Evolutionary conservation across 2,888 invertebrate genomes (phyloP).

Genomic region (Acanthacorydalis orientalis): DNA sequence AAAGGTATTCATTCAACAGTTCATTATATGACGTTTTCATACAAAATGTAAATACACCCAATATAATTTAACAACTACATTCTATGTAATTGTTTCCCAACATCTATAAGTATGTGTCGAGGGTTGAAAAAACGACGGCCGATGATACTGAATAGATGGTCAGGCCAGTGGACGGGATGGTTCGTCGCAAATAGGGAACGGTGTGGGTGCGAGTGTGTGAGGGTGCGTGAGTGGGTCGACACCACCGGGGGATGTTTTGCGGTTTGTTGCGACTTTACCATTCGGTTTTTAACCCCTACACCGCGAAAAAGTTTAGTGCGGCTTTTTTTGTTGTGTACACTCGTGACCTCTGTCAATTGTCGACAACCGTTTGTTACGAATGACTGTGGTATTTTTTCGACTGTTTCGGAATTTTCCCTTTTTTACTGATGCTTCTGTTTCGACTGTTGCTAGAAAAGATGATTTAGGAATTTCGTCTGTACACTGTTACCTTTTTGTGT

Average conservation of each 20-base stretch:
- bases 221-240: neutral
- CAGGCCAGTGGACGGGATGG: neutral
- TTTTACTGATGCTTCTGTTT: neutral
- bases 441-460: too few relatives aligned
- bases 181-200: neutral
- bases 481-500: too few relatives aligned
- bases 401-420: neutral
- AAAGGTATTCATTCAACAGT: too few relatives aligned
- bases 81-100: too few relatives aligned
- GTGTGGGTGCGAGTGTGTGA: neutral
- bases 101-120: too few relatives aligned
- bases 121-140: too few relatives aligned
- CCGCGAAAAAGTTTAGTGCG: constrained; percentile 5
- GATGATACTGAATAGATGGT: too few relatives aligned
- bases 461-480: too few relatives aligned
- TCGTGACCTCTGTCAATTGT: too few relatives aligned
- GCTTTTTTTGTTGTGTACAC: neutral
- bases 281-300: constrained; percentile 4
- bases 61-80: too few relatives aligned
- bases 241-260: constrained; percentile 3
- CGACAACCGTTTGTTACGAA: neutral
- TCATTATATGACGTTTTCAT: too few relatives aligned
- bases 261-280: constrained; percentile 3
- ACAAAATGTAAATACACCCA: too few relatives aligned
- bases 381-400: neutral